Conservation (phyloP, 2,888 invertebrate genomes). For the Eretmocerus hayati region DNA sequence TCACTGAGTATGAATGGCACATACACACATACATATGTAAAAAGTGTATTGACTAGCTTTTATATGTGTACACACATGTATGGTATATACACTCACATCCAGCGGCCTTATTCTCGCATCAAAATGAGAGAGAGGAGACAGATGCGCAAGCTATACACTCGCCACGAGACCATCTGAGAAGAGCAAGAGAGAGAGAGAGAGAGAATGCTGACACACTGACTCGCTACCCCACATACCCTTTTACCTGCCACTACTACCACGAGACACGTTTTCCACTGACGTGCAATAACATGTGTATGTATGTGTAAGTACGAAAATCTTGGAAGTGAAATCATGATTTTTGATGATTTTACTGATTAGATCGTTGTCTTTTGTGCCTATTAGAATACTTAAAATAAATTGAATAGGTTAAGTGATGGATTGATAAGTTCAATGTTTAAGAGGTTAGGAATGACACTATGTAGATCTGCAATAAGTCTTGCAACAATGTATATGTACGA, state of each 20-base stretch:
- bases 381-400: too few relatives aligned
- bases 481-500: too few relatives aligned
- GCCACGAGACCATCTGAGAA: too few relatives aligned
- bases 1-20: constrained; percentile 19
- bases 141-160: constrained; percentile 5
- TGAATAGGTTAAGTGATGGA: too few relatives aligned
- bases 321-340: not conserved
- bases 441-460: too few relatives aligned
- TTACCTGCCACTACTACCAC: constrained; percentile 31
- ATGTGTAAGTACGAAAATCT: too few relatives aligned
- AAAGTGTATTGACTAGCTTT: not conserved
- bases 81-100: constrained; percentile 15
- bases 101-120: constrained; percentile 42
- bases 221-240: constrained; percentile 48
- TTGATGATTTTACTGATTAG: too few relatives aligned
- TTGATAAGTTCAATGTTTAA: too few relatives aligned
- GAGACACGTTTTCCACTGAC: not conserved
- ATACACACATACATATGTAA: not conserved
- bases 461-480: too few relatives aligned
- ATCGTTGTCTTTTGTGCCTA: too few relatives aligned
- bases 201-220: constrained; percentile 47
- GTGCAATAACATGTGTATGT: not conserved
- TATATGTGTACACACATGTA: not conserved
- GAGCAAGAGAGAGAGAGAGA: constrained; percentile 30
- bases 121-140: constrained; percentile 28